Percentiles rank a stretch among this genome's conserved stretches.
Conservation (phyloP, 1,140 invertebrate genomes). For the Drosophila leontia region DNA sequence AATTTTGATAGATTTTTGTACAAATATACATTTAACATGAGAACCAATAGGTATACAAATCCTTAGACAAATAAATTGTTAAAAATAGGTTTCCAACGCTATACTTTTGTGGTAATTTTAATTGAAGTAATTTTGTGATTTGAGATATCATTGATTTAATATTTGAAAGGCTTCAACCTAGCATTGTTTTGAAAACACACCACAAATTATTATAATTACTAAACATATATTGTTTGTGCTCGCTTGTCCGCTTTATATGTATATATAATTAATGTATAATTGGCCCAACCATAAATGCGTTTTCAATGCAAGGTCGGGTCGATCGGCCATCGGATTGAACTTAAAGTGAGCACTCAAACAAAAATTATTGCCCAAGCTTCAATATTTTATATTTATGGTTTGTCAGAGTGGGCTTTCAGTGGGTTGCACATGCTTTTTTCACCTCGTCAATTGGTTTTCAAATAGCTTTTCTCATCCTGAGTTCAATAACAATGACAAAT, state of each 20-base stretch:
- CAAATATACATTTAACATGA: constrained; percentile 2
- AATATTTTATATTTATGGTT: constrained; percentile 20
- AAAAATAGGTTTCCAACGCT: not conserved
- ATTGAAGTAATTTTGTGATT: constrained; percentile 15
- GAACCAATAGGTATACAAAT: constrained; percentile 10
- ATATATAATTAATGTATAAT: constrained; percentile 55
- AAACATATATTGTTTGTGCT: constrained; percentile 11
- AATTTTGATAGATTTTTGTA: constrained; percentile 21
- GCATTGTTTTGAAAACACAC: constrained; percentile 15
- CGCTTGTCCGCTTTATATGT: constrained; percentile 10
- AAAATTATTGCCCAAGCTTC: constrained; percentile 14
- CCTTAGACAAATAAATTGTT: not conserved
- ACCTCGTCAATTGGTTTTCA: constrained; percentile 29
- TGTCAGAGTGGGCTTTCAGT: not conserved
- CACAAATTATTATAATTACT: constrained; percentile 38
- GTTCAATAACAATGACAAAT: constrained; percentile 40
- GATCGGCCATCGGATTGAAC: constrained; percentile 31
- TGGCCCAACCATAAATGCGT: constrained; percentile 52
- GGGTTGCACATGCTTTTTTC: constrained; percentile 24
- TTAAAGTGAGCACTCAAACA: constrained; percentile 36
- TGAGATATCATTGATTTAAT: not conserved
- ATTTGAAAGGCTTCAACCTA: constrained; percentile 19
- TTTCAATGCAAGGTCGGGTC: constrained; percentile 60
- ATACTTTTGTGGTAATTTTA: not conserved
- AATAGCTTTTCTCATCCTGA: constrained; percentile 6